Percentiles rank a stretch among this genome's conserved stretches.
Evolutionary conservation across 1,140 invertebrate species (phyloP).

Genomic region (Zaprionus camerounensis): DNA sequence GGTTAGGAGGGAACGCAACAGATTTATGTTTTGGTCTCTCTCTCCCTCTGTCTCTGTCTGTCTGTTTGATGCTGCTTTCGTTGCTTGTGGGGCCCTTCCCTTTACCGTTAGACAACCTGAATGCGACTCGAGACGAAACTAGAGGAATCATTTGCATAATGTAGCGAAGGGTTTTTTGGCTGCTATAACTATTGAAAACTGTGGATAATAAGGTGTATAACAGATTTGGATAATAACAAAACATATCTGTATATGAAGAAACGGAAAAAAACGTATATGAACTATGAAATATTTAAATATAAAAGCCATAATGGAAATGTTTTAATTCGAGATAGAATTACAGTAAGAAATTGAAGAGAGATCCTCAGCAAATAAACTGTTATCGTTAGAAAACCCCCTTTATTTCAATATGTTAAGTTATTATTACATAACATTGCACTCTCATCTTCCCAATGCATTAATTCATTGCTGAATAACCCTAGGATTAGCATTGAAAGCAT

Average conservation of each 20-base stretch:
- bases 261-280: too few relatives aligned
- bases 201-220: not conserved
- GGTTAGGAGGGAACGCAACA: conserved; percentile 30
- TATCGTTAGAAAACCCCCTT: not conserved
- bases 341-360: too few relatives aligned
- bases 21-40: conserved; percentile 21
- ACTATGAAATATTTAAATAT: too few relatives aligned
- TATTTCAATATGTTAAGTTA: not conserved
- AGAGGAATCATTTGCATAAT: conserved; percentile 19
- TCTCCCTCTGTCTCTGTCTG: not conserved
- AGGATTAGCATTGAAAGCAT: not conserved
- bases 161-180: not conserved
- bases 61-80: conserved; percentile 2
- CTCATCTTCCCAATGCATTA: not conserved
- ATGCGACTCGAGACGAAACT: conserved; percentile 6
- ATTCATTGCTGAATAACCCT: not conserved
- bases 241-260: not conserved
- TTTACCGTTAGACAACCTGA: conserved; percentile 24
- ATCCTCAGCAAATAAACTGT: too few relatives aligned
- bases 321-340: not conserved
- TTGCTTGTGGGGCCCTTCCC: conserved; percentile 23
- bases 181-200: not conserved
- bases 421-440: not conserved
- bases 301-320: not conserved
- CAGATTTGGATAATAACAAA: not conserved